Evolutionary conservation across 1,140 invertebrate species (phyloP).

Genomic region (Vanessa atalanta): DNA sequence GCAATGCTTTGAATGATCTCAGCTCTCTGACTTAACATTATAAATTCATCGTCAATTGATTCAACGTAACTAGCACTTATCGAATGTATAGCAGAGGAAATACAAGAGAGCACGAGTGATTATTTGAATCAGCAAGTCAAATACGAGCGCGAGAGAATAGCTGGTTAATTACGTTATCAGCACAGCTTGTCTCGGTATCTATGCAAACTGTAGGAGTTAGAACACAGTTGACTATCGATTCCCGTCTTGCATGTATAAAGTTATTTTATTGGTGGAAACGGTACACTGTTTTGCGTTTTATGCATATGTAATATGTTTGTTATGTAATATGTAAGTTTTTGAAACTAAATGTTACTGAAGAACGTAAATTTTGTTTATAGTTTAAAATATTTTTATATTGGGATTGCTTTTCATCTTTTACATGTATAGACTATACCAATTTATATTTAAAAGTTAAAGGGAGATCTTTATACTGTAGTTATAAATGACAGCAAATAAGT

Average conservation of each 20-base stretch:
- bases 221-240: constrained; percentile 27
- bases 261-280: not conserved
- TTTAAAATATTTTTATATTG: too few species aligned
- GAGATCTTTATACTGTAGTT: too few species aligned
- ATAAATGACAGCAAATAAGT: too few species aligned
- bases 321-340: too few species aligned
- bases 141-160: constrained; percentile 29
- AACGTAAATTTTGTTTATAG: too few species aligned
- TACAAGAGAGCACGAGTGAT: constrained; percentile 17
- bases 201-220: constrained; percentile 24
- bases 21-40: too few species aligned
- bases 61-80: not conserved
- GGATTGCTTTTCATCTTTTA: too few species aligned
- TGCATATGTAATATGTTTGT: not conserved
- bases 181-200: constrained; percentile 18
- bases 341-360: too few species aligned
- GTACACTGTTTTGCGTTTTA: not conserved
- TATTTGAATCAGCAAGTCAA: constrained; percentile 36
- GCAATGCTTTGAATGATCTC: too few species aligned
- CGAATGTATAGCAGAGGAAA: constrained; percentile 4
- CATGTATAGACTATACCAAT: too few species aligned
- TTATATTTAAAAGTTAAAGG: too few species aligned
- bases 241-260: constrained; percentile 3
- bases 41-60: not conserved
- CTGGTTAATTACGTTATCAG: constrained; percentile 37